A percentile compares a stretch with the other conserved stretches of the same genome.
Conservation (phyloP, 2,113 vertebrate genomes). For the Pseudolaguvia tuberculata region DNA sequence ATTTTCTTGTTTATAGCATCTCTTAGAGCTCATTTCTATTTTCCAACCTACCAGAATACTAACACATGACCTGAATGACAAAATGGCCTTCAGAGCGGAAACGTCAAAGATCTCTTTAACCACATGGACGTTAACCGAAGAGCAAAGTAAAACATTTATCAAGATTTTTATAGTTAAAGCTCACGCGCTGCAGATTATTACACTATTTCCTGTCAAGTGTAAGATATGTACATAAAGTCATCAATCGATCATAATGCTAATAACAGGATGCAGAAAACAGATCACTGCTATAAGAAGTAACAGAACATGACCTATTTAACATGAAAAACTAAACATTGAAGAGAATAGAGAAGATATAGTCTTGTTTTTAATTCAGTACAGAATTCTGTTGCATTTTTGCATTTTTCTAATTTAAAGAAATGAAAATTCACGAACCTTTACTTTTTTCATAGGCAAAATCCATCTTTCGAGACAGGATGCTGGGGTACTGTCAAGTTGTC, state of each 20-base stretch:
- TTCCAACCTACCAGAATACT: background rate
- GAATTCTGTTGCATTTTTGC: background rate
- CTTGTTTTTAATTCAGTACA: background rate
- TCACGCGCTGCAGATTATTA: background rate
- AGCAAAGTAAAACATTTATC: background rate
- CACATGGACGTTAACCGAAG: background rate
- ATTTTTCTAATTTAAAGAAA: background rate
- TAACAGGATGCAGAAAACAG: background rate
- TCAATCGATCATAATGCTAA: background rate
- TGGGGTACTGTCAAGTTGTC: constrained; percentile 5
- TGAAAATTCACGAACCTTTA: constrained; percentile 46
- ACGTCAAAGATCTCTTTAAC: constrained; percentile 14
- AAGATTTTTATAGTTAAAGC: background rate
- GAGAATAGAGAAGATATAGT: too few relatives aligned
- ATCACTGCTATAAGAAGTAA: background rate
- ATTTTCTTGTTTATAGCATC: background rate
- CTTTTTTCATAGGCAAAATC: constrained; percentile 50
- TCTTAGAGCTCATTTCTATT: background rate
- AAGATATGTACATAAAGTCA: background rate
- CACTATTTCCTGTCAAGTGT: background rate
- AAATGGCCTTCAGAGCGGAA: constrained; percentile 32
- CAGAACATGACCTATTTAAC: background rate
- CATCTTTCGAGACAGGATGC: constrained; percentile 40
- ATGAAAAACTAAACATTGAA: too few relatives aligned
- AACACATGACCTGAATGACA: constrained; percentile 10